These are phyloP conservation scores for Doris montereyensis DNA, from an alignment of 2,888 invertebrate genomes.

Conservation along the genomic window DNA sequence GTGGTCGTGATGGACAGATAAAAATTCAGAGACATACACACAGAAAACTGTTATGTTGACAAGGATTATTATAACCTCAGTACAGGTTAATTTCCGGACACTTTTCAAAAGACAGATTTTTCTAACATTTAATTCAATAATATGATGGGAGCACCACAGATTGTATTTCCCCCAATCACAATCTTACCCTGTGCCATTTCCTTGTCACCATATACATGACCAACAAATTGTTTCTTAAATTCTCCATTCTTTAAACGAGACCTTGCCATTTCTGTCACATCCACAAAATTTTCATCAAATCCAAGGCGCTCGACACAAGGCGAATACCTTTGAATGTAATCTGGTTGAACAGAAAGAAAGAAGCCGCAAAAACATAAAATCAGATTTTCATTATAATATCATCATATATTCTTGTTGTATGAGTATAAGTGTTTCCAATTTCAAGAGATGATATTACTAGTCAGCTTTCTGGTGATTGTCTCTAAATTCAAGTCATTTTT, in stretches of 20 bases:
- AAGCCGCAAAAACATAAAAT: too few relatives aligned
- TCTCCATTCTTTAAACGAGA: conserved; percentile 66
- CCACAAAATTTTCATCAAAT: conserved; percentile 88
- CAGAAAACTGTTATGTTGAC: too few relatives aligned
- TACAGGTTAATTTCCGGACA: too few relatives aligned
- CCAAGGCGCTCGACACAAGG: conserved; percentile 85
- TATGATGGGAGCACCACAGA: neutral
- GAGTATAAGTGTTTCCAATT: too few relatives aligned
- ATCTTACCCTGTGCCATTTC: neutral
- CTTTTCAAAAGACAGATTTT: too few relatives aligned
- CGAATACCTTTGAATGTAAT: conserved; percentile 81
- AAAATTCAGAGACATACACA: too few relatives aligned
- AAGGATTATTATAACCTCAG: too few relatives aligned
- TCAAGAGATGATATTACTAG: neutral
- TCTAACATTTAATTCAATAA: neutral
- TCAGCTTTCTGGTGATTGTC: too few relatives aligned
- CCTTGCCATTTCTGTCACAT: conserved; percentile 81
- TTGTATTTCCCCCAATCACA: neutral
- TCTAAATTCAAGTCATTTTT: too few relatives aligned
- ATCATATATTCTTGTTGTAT: too few relatives aligned
- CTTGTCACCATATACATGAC: conserved; percentile 48
- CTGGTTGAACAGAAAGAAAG: conserved; percentile 48
- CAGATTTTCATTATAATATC: too few relatives aligned
- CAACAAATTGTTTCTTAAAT: conserved; percentile 59
- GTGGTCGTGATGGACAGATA: too few relatives aligned